Percentiles rank a stretch among this genome's conserved stretches.
Evolutionary conservation across 2,113 vertebrate species (phyloP).

Genomic region (Hippocampus guttulatus): DNA sequence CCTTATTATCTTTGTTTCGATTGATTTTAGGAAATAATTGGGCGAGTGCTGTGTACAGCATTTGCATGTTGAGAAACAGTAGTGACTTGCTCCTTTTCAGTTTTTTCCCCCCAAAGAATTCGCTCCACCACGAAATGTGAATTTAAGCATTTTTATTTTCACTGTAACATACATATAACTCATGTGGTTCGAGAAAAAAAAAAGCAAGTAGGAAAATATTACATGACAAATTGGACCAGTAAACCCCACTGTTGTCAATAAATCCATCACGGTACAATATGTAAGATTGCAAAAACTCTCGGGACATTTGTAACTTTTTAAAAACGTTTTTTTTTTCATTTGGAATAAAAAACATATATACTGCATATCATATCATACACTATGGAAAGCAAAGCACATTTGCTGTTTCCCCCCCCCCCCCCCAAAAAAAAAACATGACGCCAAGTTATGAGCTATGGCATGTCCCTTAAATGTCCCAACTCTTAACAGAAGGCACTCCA

Average conservation of each 20-base stretch:
- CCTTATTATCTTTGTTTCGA: not conserved
- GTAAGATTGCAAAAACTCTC: conserved; percentile 19
- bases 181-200: conserved; percentile 67
- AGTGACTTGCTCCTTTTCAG: not conserved
- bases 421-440: conserved; percentile 13
- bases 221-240: conserved; percentile 57
- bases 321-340: not conserved
- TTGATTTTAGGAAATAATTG: not conserved
- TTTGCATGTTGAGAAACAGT: not conserved
- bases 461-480: conserved; percentile 11
- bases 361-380: conserved; percentile 53
- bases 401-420: conserved; percentile 27
- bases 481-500: conserved; percentile 53
- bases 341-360: conserved; percentile 52
- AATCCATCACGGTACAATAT: conserved; percentile 22
- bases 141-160: conserved; percentile 76
- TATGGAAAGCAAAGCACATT: conserved; percentile 26
- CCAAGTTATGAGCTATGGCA: conserved; percentile 35
- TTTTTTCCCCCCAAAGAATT: not conserved
- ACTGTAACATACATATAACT: conserved; percentile 73
- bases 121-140: conserved; percentile 37
- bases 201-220: conserved; percentile 59
- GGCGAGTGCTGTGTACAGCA: not conserved
- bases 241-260: conserved; percentile 34
- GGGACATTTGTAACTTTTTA: conserved; percentile 25